Conservation (phyloP, 2,113 vertebrate genomes). For the Lucifuga dentata region DNA sequence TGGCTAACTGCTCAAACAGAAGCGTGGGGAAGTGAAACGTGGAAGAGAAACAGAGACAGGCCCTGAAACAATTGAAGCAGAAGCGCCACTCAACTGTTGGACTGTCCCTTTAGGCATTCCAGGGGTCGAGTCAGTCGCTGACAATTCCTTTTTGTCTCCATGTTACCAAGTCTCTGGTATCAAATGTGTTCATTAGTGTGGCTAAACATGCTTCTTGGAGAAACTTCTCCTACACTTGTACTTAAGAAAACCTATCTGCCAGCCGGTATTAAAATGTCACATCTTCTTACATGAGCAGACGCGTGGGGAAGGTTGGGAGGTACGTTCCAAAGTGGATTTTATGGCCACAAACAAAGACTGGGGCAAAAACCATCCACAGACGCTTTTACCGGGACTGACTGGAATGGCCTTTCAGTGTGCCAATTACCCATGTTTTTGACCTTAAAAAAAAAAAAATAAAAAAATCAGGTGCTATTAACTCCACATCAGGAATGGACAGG, state of each 20-base stretch:
- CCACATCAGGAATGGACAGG: neutral
- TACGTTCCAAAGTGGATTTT: constrained; percentile 5
- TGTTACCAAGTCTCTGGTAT: constrained; percentile 35
- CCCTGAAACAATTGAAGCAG: constrained; percentile 46
- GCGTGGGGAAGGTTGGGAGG: neutral
- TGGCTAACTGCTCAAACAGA: constrained; percentile 24
- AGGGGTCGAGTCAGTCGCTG: constrained; percentile 38
- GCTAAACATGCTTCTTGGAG: constrained; percentile 6
- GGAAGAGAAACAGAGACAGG: constrained; percentile 29
- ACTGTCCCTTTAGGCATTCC: constrained; percentile 49
- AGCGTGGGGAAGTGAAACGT: constrained; percentile 11
- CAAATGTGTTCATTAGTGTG: constrained; percentile 25
- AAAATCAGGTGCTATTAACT: constrained; percentile 15
- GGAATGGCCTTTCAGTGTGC: constrained; percentile 18
- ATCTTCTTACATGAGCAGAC: neutral
- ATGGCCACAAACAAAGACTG: constrained; percentile 9
- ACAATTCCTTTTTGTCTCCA: constrained; percentile 22
- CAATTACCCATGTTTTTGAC: constrained; percentile 41
- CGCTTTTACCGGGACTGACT: constrained; percentile 7
- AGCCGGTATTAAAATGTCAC: constrained; percentile 18
- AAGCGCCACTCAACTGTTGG: constrained; percentile 46
- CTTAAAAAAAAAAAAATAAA: constrained; percentile 33
- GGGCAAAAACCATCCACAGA: neutral
- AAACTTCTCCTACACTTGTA: constrained; percentile 8
- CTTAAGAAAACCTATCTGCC: constrained; percentile 1